Evolutionary conservation across 2,797 vertebrate genomes (phyloP).

Genomic region (Picus viridis): DNA sequence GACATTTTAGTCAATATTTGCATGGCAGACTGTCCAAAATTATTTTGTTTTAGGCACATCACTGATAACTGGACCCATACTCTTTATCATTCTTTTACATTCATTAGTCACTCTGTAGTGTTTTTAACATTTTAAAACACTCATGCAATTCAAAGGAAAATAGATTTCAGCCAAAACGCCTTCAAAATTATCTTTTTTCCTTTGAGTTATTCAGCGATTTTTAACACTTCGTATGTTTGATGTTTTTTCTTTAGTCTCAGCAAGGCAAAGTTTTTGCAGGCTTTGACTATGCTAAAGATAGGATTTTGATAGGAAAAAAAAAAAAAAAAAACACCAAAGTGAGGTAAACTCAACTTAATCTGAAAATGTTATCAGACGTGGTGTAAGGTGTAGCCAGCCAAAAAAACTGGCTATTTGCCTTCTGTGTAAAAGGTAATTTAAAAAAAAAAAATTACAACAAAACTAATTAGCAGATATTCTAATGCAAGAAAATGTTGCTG

Average conservation of each 20-base stretch:
- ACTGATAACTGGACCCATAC: constrained; percentile 54
- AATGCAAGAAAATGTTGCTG: constrained; percentile 78
- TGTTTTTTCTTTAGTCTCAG: constrained; percentile 72
- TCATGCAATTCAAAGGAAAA: constrained; percentile 75
- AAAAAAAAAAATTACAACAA: constrained; percentile 64
- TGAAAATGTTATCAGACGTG: constrained; percentile 66
- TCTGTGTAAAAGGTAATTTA: constrained; percentile 70
- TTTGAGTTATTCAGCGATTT: constrained; percentile 76
- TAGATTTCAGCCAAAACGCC: constrained; percentile 73
- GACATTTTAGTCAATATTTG: constrained; percentile 71
- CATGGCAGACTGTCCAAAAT: constrained; percentile 58
- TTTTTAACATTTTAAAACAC: constrained; percentile 75
- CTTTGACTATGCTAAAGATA: constrained; percentile 65
- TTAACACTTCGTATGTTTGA: constrained; percentile 74
- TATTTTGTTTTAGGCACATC: constrained; percentile 67
- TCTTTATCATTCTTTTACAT: constrained; percentile 71
- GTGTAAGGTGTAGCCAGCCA: constrained; percentile 58
- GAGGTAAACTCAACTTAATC: constrained; percentile 53
- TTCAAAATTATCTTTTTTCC: constrained; percentile 75
- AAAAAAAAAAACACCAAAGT: not conserved
- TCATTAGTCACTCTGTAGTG: constrained; percentile 67
- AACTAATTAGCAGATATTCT: constrained; percentile 80
- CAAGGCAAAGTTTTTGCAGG: constrained; percentile 64
- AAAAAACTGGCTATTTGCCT: constrained; percentile 69
- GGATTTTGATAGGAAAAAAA: constrained; percentile 43